These are phyloP conservation scores for Tineola bisselliella DNA, from an alignment of 2,888 invertebrate genomes.

Conservation along the genomic window DNA sequence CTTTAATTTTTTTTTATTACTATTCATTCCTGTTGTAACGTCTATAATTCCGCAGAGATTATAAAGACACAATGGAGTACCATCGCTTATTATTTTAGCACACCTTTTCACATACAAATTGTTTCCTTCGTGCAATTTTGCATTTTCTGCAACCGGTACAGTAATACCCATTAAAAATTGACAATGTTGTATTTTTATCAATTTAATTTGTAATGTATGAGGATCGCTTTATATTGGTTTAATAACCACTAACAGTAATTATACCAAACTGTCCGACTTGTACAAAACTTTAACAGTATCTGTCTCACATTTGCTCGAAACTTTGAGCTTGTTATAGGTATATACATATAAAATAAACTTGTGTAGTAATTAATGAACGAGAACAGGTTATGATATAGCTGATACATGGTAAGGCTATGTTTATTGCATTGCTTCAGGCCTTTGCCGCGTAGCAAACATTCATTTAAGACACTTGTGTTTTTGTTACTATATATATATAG, in stretches of 20 bases:
- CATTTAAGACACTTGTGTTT: neutral
- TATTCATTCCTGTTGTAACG: too few species aligned
- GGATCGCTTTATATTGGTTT: neutral
- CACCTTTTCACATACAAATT: too few species aligned
- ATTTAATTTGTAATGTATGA: neutral
- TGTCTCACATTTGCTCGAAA: neutral
- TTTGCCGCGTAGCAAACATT: neutral
- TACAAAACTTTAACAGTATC: neutral
- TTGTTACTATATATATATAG: neutral
- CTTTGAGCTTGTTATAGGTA: neutral
- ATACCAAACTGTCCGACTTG: neutral
- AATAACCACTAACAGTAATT: neutral
- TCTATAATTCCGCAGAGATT: too few species aligned
- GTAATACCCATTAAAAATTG: too few species aligned
- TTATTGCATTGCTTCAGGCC: slow-evolving; percentile 13
- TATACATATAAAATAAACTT: neutral
- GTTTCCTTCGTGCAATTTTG: too few species aligned
- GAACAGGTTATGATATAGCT: slow-evolving; percentile 4
- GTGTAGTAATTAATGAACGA: neutral
- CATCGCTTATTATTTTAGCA: too few species aligned
- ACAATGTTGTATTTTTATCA: neutral
- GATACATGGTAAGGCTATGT: neutral
- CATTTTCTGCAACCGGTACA: too few species aligned
- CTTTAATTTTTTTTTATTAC: neutral
- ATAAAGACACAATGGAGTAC: too few species aligned